Base-by-base conservation (phyloP, 64 coral and sea anemone genomes). In the Montipora efflorescens region DNA sequence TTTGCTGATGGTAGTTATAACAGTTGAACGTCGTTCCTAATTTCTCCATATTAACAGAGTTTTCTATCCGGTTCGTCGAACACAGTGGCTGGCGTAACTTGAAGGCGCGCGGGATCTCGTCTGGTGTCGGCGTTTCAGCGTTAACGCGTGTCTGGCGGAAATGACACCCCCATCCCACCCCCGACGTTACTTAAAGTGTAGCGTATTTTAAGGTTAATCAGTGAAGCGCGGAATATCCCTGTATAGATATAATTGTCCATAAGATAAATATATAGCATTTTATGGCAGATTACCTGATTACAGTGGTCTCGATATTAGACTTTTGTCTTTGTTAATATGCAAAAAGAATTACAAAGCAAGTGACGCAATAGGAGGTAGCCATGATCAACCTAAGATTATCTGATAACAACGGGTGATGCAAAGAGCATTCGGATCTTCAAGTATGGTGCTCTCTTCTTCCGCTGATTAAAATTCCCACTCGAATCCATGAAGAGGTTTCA, bases 261-360 rank as follows among this genome's bases (percentile, higher is more conserved):
- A 51, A 69, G 82, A 86, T 86, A 70, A 72, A 86, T 86, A 67
- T 19, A 19, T 20, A 50, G 45, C 19, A 48, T 72, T 71, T 86
- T 71, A 68, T 22, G 81, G n/a, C 1, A 86, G 62, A 86, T 72
- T 49, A 86, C 44, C 12, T 44, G 64, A 86, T 86, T 71, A 86
- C 68, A 86, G 66, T 86, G 47, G 18, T 86, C 51, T 70, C 22
- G 66, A 86, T 86, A 86, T 86, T 86, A 86, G 64, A 72, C 82
- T 67, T 85, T 86, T 86, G 82, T 86, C 67, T 57, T 57, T 72
- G 43, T 18, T 81, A 81, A 81, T 81, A 13, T 11, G 28, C 0
- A 18, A 20, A 28, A 62, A 46, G 46, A 47, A 84, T 19, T 43
- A 18, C 57, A 21, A 22, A 13, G 12, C 15, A 7, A 2, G 19